Conservation (phyloP, 1,140 invertebrate genomes). For the Brachionus paranguensis region DNA sequence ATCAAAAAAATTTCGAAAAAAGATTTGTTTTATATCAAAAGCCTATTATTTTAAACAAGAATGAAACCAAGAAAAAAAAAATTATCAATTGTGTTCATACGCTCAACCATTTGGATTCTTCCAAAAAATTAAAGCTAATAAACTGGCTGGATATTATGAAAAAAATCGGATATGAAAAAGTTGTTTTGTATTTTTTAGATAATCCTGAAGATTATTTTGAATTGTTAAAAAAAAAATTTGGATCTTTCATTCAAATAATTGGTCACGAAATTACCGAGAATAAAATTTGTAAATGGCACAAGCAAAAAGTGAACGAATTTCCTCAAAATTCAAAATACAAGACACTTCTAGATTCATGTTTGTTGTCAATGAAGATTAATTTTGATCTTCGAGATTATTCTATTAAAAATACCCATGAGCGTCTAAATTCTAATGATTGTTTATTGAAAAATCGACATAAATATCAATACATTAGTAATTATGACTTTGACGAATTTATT, state of each 20-base stretch:
- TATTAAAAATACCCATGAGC: background rate
- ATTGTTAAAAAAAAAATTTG: background rate
- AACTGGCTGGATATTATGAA: background rate
- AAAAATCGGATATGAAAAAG: background rate
- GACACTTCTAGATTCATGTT: background rate
- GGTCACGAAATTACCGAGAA: background rate
- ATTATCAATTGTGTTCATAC: constrained; percentile 25
- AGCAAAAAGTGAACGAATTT: background rate
- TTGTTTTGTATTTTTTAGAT: background rate
- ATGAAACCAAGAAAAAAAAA: background rate
- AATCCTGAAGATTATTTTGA: background rate
- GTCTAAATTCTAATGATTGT: background rate
- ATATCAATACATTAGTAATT: background rate
- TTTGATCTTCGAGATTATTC: background rate
- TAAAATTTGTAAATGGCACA: background rate
- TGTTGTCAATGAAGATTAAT: background rate
- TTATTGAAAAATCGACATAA: background rate
- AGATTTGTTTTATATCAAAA: background rate
- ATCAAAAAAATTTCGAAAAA: background rate
- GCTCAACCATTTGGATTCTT: background rate
- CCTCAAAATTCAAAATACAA: background rate
- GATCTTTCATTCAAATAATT: background rate
- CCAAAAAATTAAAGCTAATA: background rate
- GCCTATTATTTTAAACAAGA: background rate
- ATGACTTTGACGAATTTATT: background rate